Evolutionary conservation across 2,113 vertebrate species (phyloP), one percentile per base, ranked within the genome.

Genomic region (Hippolais icterina): DNA sequence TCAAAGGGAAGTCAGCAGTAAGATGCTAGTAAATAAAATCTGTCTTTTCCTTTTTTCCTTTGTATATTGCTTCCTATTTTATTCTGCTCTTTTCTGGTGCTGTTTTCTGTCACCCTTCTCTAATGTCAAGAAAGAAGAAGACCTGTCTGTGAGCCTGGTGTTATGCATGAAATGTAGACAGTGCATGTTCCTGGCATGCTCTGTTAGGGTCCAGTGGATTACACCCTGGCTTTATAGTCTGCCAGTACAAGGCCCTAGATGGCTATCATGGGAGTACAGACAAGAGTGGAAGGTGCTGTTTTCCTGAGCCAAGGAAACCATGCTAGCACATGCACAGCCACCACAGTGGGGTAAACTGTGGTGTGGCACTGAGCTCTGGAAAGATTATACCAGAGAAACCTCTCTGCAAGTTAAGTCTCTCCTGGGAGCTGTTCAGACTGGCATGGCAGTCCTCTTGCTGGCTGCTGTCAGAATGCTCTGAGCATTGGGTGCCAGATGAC

Each of bases 221-320:
- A 7, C 1, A 0, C n/a, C 25, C 42, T 61, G 59, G 41, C 63
- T 90, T 44, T 91, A 50, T 76, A 35, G 69, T 56, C 47, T 87
- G 65, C 28, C 3, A 23, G 17, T 28, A 64, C 1, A 4, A 77
- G 76, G 57, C 27, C n/a, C 31, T 47, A 29, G 47, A 10, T 89
- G 33, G 9, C 75, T 15, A 0, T 54, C 0, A 0, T 22, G 46
- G 28, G 47, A 68, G 31, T 42, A 54, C 35, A 39, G 44, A 13
- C 24, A 7, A 10, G 39, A 25, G 44, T 10, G 5, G 56, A 49
- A 78, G 35, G 16, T 69, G 47, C 21, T 66, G 9, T 57, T 49
- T 77, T 59, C 33, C 54, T 81, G 35, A 75, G 39, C 60, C 8
- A 6, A 19, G 71, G 31, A 41, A 47, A 17, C 35, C 27, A 7